Conservation (phyloP, 2,888 invertebrate species). For the Tenthredo amoena region DNA sequence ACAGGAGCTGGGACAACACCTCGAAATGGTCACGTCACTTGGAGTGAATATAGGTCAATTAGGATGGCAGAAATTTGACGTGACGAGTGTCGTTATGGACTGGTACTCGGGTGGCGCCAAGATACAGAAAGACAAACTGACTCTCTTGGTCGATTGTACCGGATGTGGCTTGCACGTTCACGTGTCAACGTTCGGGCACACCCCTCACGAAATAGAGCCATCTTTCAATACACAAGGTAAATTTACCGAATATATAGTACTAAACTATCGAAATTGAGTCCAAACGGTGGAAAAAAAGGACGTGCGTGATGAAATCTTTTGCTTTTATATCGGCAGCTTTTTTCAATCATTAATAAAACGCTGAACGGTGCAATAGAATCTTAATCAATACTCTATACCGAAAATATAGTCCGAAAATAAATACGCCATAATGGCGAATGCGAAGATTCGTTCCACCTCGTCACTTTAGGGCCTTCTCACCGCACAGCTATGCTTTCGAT, state of each 20-base stretch:
- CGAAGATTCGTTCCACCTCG: constrained; percentile 3
- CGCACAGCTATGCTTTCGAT: neutral
- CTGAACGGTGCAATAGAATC: neutral
- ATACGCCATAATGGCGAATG: neutral
- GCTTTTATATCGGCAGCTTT: neutral
- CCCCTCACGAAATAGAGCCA: constrained; percentile 74
- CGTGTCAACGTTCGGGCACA: constrained; percentile 79
- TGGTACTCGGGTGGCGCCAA: constrained; percentile 82
- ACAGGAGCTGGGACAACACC: constrained; percentile 75
- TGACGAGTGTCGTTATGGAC: constrained; percentile 87
- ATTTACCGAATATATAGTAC: neutral
- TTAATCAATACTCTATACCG: neutral
- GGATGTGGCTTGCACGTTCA: constrained; percentile 89
- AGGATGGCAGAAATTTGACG: constrained; percentile 93
- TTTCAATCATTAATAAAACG: neutral
- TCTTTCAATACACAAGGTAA: constrained; percentile 74
- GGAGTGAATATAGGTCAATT: constrained; percentile 83
- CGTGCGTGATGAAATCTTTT: neutral
- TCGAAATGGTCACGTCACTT: constrained; percentile 75
- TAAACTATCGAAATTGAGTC: neutral
- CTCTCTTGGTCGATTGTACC: constrained; percentile 91
- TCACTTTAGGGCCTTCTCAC: neutral
- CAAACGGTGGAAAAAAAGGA: too few species aligned
- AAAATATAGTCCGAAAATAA: neutral
- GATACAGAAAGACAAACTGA: constrained; percentile 82